Evolutionary conservation across 1,140 invertebrate species (phyloP), one percentile per base, ranked within the genome.

Genomic region (Choristoneura fumiferana): DNA sequence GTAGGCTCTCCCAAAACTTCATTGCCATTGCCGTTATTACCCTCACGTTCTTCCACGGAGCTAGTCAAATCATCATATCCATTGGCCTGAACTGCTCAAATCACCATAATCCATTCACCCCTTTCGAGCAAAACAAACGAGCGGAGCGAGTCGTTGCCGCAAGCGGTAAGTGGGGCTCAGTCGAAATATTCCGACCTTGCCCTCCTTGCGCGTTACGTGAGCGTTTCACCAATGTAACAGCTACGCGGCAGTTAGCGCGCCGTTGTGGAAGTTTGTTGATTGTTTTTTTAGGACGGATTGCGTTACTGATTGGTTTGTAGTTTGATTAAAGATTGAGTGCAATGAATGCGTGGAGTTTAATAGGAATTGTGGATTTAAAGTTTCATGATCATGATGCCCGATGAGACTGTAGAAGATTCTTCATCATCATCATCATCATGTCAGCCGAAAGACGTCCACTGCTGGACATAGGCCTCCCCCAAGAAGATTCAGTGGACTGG

Each of bases 111-210:
- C 43, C 43, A 49, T 49, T 49, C 43, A 49, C 43, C 22, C 43
- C 43, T 10, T 49, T 29, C 43, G 9, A 49, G 22, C 43, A 49
- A 45, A 45, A 49, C 43, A 49, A 18, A 22, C 9, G 6, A 8
- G 43, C 39, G 39, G 10, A 5, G 43, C 40, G 73, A 79, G 83
- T 81, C 78, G 81, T 57, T 80, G 76, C 65, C 76, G 58, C 22
- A 56, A 29, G 76, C 63, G 75, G 76, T 75, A 76, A 77, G 73
- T 53, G 60, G 49, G 55, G 60, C 62, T 73, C 72, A 59, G 73
- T 56, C 68, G 61, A 39, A 49, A 70, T 57, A 59, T 62, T 57
- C 40, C 63, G 81, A 80, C 81, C 81, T 84, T 84, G 81, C 63
- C 78, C 80, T 62, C 64, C 68, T 73, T 78, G 54, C 38, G 54